phyloP scores from a whole-genome alignment of 2,113 vertebrate species.

The Stigmatopora nigra region DNA sequence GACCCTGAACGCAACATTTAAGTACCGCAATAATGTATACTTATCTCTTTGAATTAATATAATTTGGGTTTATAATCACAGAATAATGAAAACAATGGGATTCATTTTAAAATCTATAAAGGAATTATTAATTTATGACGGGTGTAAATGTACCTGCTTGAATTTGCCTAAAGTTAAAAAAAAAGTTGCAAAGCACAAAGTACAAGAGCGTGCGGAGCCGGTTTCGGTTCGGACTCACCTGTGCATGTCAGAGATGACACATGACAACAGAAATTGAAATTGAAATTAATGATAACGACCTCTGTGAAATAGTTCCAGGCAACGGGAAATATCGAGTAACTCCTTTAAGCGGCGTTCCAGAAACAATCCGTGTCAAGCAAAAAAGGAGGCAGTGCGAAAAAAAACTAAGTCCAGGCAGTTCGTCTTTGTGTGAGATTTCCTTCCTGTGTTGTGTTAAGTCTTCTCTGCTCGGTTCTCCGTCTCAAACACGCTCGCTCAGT shows the following conservation, averaged over 20 bases:
- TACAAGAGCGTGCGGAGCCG: too few species aligned
- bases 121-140: too few species aligned
- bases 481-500: too few species aligned
- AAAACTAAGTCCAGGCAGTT: not conserved
- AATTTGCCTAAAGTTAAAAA: too few species aligned
- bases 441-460: not conserved
- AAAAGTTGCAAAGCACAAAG: too few species aligned
- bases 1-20: not conserved
- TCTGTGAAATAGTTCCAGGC: not conserved
- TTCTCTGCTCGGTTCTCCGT: not conserved
- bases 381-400: not conserved
- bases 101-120: too few species aligned
- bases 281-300: not conserved
- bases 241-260: constrained; percentile 38
- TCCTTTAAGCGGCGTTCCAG: not conserved
- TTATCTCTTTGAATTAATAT: too few species aligned
- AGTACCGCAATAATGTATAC: too few species aligned
- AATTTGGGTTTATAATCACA: too few species aligned
- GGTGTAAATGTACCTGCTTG: not conserved
- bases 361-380: not conserved
- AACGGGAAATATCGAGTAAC: not conserved
- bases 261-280: constrained; percentile 13
- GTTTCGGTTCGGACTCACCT: constrained; percentile 36
- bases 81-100: too few species aligned
- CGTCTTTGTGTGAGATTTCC: not conserved